Evolutionary conservation across 1,140 invertebrate genomes (phyloP).

Genomic region (Oscheius sp.): DNA sequence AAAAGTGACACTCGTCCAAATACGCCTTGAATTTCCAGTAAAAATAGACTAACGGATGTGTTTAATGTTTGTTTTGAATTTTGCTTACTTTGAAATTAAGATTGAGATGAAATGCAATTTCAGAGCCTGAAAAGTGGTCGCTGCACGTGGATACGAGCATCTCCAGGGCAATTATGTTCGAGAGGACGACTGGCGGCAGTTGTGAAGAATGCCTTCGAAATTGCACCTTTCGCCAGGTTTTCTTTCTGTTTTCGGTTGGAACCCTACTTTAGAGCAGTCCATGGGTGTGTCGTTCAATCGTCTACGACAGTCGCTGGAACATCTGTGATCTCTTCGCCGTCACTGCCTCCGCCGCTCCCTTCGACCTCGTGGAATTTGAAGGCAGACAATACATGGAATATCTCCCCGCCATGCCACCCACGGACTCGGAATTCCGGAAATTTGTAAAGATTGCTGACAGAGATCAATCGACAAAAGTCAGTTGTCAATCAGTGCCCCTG

Average conservation of each 20-base stretch:
- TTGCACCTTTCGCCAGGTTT: background rate
- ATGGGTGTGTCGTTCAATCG: background rate
- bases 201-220: background rate
- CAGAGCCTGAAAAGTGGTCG: background rate
- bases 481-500: too few relatives aligned
- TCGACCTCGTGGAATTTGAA: background rate
- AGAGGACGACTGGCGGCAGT: background rate
- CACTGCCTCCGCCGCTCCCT: background rate
- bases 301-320: background rate
- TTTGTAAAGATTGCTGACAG: background rate
- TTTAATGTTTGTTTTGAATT: too few relatives aligned
- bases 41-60: too few relatives aligned
- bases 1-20: too few relatives aligned
- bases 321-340: background rate
- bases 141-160: background rate
- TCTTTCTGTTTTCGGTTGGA: background rate
- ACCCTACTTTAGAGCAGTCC: background rate
- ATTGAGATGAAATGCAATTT: too few relatives aligned
- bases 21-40: too few relatives aligned
- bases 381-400: background rate
- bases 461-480: background rate
- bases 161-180: background rate
- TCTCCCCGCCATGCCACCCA: background rate
- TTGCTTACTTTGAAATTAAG: too few relatives aligned
- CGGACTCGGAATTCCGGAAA: background rate